Base-by-base conservation (phyloP, 2,797 vertebrate species). In the Aselliscus stoliczkanus region DNA sequence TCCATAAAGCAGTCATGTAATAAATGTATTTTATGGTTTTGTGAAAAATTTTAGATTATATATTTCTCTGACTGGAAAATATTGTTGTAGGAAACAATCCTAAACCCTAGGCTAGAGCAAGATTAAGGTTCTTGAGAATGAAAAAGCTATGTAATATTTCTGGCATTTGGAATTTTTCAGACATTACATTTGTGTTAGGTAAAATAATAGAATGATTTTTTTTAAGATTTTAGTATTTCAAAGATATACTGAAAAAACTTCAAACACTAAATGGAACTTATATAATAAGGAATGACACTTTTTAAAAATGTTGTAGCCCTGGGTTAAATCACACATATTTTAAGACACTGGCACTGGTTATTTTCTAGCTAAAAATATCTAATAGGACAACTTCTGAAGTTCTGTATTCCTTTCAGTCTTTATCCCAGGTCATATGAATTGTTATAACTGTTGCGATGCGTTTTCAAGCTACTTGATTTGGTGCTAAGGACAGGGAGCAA, bases 81-180 rank as follows among this genome's bases (percentile, higher is more conserved):
- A 85, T 56, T 83, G 82, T 72, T 75, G 37, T 17, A 79, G 34
- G 54, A 93, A 95, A 94, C 12, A 91, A 47, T 64, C 15, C 86
- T 83, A 96, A 83, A 20, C 54, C 31, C 7, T 52, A 84, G 80
- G 62, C 70, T 80, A 83, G 54, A 56, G n/a, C 10, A 44, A 34
- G 75, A 95, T 94, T 96, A 89, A 81, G 34, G 0, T 90, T 91
- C 31, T 89, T 96, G 29, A 90, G 54, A 90, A 75, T 56, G 79
- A 96, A n/a, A 94, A 10, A 75, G 72, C 44, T 87, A 10, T 76
- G 62, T 58, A 76, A 89, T 89, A 84, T 73, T 96, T 96, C 93
- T 84, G 67, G 70, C 56, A 56, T 93, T 92, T 94, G 54, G 52
- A 77, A 72, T 88, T 90, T 96, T 14, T 37, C 42, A 89, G 42